These are phyloP conservation scores for Porites cylindrica DNA, from an alignment of 92 coral and sea anemone genomes.

Conservation along the genomic window DNA sequence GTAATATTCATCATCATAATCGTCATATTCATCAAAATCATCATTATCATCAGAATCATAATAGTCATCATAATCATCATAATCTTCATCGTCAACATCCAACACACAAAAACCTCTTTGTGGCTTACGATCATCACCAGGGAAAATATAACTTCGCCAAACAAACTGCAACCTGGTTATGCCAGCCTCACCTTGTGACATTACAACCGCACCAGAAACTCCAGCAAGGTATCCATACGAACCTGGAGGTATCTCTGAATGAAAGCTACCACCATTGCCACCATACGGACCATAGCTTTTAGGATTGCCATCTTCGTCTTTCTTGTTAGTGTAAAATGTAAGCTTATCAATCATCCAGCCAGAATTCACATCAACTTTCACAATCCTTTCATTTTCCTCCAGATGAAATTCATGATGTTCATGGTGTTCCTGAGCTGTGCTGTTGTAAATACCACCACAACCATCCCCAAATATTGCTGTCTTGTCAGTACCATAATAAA, in stretches of 20 bases:
- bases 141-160: constrained; percentile 74
- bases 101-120: not conserved
- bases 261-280: constrained; percentile 73
- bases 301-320: constrained; percentile 37
- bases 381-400: constrained; percentile 78
- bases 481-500: constrained; percentile 71
- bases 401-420: constrained; percentile 76
- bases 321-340: constrained; percentile 77
- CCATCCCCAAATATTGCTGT: constrained; percentile 64
- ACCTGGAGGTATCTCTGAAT: constrained; percentile 63
- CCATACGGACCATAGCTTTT: constrained; percentile 83
- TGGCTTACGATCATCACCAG: constrained; percentile 46
- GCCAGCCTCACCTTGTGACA: constrained; percentile 79
- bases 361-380: constrained; percentile 69
- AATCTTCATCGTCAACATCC: constrained; percentile 12
- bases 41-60: not conserved
- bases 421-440: constrained; percentile 46
- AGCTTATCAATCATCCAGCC: constrained; percentile 90
- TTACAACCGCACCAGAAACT: constrained; percentile 78
- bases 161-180: constrained; percentile 81
- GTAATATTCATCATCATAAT: not conserved
- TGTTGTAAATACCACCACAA: constrained; percentile 1
- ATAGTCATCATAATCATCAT: not conserved
- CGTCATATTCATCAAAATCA: not conserved
- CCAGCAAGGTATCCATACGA: constrained; percentile 70